Evolutionary conservation across 2,113 vertebrate species (phyloP).

Genomic region (Pluvianellus socialis): DNA sequence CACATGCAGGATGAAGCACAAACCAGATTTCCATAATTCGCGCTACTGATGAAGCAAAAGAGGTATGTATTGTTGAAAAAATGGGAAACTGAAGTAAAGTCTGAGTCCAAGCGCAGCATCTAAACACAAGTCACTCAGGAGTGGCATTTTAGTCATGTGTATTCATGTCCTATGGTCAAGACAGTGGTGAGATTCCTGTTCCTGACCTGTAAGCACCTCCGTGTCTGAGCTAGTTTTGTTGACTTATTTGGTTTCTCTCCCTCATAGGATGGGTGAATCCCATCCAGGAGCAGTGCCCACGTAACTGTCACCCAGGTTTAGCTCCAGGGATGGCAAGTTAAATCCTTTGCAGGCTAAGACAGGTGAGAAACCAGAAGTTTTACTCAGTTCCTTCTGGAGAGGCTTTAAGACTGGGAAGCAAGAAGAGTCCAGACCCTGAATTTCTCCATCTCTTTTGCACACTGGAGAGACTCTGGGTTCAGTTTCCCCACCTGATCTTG

Average conservation of each 20-base stretch:
- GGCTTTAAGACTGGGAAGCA: not conserved
- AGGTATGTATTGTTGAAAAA: not conserved
- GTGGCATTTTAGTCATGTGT: not conserved
- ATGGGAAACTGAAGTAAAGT: not conserved
- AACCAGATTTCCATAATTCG: not conserved
- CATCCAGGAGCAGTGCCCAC: not conserved
- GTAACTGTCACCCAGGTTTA: not conserved
- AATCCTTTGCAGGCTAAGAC: not conserved
- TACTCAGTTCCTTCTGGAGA: not conserved
- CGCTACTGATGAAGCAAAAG: not conserved
- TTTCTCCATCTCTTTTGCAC: not conserved
- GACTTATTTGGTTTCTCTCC: not conserved
- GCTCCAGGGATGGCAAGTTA: not conserved
- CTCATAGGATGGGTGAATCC: not conserved
- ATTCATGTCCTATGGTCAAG: not conserved
- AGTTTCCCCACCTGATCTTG: not conserved
- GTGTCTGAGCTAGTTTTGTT: not conserved
- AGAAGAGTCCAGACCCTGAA: not conserved
- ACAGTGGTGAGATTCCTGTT: not conserved
- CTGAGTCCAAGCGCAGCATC: not conserved
- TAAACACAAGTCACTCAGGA: not conserved
- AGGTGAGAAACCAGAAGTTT: not conserved
- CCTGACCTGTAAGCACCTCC: not conserved
- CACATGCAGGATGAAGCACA: not conserved
- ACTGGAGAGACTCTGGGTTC: not conserved